Evolutionary conservation across 2,888 invertebrate genomes (phyloP).

Genomic region (Amblyjoppa proteus): DNA sequence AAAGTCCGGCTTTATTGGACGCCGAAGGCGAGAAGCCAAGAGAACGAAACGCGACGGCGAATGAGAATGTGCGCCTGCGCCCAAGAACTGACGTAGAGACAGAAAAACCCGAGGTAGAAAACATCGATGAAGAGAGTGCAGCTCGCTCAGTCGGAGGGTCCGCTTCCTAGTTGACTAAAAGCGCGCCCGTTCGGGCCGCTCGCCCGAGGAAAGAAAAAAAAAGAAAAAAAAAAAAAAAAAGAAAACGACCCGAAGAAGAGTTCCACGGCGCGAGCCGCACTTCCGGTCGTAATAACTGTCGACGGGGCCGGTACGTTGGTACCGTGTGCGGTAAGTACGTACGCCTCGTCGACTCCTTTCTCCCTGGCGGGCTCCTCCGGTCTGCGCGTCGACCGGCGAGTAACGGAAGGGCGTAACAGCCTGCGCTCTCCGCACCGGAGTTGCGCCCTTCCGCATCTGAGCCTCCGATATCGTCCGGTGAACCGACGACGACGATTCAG

Average conservation of each 20-base stretch:
- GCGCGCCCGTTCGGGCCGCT: conserved; percentile 5
- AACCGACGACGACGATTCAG: conserved; percentile 29
- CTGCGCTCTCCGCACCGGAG: too few species aligned
- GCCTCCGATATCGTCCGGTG: conserved; percentile 22
- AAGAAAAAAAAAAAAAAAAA: conserved; percentile 34
- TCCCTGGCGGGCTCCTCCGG: conserved; percentile 49
- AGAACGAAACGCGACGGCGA: conserved; percentile 19
- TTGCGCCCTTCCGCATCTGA: too few species aligned
- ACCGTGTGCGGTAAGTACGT: conserved; percentile 27
- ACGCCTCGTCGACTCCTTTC: conserved; percentile 68
- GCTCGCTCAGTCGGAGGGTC: conserved; percentile 18
- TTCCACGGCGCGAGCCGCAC: conserved; percentile 59
- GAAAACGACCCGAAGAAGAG: conserved; percentile 40
- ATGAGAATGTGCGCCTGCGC: not conserved
- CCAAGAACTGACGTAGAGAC: not conserved
- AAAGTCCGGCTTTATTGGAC: conserved; percentile 57
- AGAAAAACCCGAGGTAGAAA: conserved; percentile 29
- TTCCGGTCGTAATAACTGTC: conserved; percentile 73
- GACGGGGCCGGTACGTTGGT: conserved; percentile 28
- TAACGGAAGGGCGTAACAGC: too few species aligned
- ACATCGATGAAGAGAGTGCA: conserved; percentile 9
- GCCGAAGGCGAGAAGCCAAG: conserved; percentile 49
- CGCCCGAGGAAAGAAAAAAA: conserved; percentile 3
- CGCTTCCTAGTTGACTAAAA: conserved; percentile 27
- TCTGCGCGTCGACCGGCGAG: conserved; percentile 7